phyloP scores from a whole-genome alignment of 2,113 vertebrate genomes.

The Coregonus clupeaformis region DNA sequence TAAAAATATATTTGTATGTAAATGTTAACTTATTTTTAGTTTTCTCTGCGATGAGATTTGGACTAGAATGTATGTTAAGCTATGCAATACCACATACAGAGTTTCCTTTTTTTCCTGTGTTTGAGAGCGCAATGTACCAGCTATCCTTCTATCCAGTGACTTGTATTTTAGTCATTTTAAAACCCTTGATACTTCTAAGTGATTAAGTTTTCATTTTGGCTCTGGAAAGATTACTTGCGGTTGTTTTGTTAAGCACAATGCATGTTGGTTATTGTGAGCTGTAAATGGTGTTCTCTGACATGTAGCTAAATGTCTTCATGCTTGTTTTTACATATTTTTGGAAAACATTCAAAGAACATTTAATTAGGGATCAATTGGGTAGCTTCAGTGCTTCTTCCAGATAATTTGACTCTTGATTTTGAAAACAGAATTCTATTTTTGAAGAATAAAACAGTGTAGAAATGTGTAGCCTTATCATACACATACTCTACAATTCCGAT shows the following conservation, averaged over 20 bases:
- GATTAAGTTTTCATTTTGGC: slow-evolving; percentile 4
- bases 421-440: neutral
- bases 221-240: slow-evolving; percentile 1
- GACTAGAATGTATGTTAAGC: slow-evolving; percentile 53
- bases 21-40: slow-evolving; percentile 71
- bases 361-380: neutral
- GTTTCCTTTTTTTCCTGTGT: slow-evolving; percentile 4
- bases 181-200: neutral
- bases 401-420: neutral
- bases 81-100: slow-evolving; percentile 49
- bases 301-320: neutral
- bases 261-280: neutral
- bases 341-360: neutral
- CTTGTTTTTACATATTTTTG: neutral
- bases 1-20: slow-evolving; percentile 50
- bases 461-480: neutral
- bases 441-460: neutral
- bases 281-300: neutral
- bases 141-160: slow-evolving; percentile 16
- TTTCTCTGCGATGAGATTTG: slow-evolving; percentile 17
- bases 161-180: slow-evolving; percentile 12
- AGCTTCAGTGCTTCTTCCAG: too few species aligned
- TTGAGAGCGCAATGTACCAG: neutral
- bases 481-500: neutral
- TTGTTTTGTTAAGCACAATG: too few species aligned